Evolutionary conservation across 2,797 vertebrate species (phyloP), one percentile per base, ranked within the genome.

Genomic region (Phalanger gymnotis): DNA sequence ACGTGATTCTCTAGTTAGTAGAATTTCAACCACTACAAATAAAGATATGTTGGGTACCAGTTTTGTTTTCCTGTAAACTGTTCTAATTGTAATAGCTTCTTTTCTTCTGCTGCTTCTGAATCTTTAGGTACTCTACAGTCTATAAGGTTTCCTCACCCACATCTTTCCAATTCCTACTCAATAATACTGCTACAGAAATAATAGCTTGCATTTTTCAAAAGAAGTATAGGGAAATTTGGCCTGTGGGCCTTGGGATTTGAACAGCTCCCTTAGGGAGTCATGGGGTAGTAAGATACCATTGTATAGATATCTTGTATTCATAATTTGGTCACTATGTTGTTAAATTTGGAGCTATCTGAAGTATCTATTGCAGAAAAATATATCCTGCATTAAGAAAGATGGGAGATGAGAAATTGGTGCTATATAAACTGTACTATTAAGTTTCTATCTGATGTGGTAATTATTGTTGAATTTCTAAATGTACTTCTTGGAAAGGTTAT

Each of bases 401-500:
- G 1, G 7, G 28, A 54, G 47, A 92, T 57, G 54, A 94, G 52
- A 91, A 52, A 55, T 53, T 93, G 61, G n/a, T 94, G 11, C 30
- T 93, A 91, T 25, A 73, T 94, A 73, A 90, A 13, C n/a, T 22
- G 13, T 9, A 53, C 51, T 73, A 22, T 73, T 73, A 40, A 73
- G 19, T 19, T 54, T 87, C 13, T 93, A 53, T 28, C 54, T 31
- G 52, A 22, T 61, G 40, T 28, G 7, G 2, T 51, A 93, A 25
- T 55, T 92, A 61, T 3, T 58, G 51, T 94, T 91, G 52, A 91
- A 92, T 91, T 95, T 9, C 11, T 93, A 94, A 30, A 31, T 90
- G 34, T 94, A 34, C 94, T 58, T 94, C 51, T 56, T 14, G 56
- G 91, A 51, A 96, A 91, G 61, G 54, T 95, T 95, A 28, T 91